Conservation (phyloP, 1,140 invertebrate genomes). For the Microplitis mediator region DNA sequence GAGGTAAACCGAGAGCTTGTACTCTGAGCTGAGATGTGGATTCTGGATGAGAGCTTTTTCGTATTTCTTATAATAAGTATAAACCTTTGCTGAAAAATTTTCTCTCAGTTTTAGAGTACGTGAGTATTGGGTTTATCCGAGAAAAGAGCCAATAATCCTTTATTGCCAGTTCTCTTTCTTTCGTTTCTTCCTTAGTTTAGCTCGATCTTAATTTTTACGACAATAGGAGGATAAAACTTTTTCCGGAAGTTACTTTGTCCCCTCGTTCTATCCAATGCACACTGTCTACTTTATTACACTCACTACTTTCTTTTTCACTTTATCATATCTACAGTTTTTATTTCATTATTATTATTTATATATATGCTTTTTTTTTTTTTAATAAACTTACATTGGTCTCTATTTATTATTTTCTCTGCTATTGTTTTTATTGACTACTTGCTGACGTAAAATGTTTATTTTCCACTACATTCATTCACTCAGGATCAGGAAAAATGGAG, state of each 20-base stretch:
- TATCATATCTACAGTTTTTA: background rate
- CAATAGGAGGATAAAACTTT: slow-evolving; percentile 9
- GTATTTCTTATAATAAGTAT: background rate
- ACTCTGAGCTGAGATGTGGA: no score
- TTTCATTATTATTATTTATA: background rate
- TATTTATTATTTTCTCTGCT: no score
- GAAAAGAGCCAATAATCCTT: slow-evolving; percentile 26
- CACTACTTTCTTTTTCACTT: background rate
- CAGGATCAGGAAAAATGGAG: no score
- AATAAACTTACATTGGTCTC: background rate
- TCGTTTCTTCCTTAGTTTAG: background rate
- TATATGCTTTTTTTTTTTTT: background rate
- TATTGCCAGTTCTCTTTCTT: slow-evolving; percentile 10
- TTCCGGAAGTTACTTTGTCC: slow-evolving; percentile 15
- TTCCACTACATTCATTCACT: no score
- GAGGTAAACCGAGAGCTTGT: no score
- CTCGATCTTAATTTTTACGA: slow-evolving; percentile 27
- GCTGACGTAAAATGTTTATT: no score
- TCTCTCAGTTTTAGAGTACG: background rate
- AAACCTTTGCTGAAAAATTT: background rate
- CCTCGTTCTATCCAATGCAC: background rate
- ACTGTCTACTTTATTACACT: slow-evolving; percentile 4
- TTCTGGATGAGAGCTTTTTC: background rate
- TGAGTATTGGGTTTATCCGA: slow-evolving; percentile 14
- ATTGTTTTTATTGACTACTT: no score